Evolutionary conservation across 2,797 vertebrate species (phyloP).

Genomic region (Pelochelys cantorii): DNA sequence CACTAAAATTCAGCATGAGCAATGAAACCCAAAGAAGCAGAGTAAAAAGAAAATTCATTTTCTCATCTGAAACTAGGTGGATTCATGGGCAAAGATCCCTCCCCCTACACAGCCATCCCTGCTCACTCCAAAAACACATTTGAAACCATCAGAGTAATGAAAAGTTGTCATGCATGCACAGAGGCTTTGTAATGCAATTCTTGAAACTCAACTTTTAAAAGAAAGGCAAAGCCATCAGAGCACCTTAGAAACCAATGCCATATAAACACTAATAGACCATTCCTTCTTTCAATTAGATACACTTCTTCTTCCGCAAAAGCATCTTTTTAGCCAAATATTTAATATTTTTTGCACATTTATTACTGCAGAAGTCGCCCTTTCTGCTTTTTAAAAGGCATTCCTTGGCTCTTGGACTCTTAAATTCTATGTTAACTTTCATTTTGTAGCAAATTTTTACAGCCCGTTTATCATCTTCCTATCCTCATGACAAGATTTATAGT

Average conservation of each 20-base stretch:
- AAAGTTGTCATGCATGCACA: constrained; percentile 16
- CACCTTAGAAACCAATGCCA: neutral
- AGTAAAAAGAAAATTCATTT: constrained; percentile 37
- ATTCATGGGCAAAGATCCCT: constrained; percentile 10
- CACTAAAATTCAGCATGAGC: constrained; percentile 52
- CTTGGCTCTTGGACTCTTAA: constrained; percentile 52
- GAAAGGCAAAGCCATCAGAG: neutral
- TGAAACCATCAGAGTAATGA: neutral
- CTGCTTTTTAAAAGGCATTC: constrained; percentile 16
- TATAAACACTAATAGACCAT: constrained; percentile 1
- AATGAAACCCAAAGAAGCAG: constrained; percentile 51
- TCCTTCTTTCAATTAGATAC: constrained; percentile 39
- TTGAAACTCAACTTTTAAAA: constrained; percentile 6
- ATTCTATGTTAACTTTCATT: constrained; percentile 54
- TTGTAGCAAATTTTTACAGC: constrained; percentile 64
- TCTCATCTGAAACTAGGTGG: constrained; percentile 43
- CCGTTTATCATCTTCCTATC: constrained; percentile 65
- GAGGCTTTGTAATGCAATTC: neutral
- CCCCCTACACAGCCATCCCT: neutral
- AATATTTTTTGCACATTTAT: constrained; percentile 21
- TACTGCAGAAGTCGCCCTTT: neutral
- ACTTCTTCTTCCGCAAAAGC: constrained; percentile 44
- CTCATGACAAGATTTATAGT: constrained; percentile 61
- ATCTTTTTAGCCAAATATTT: constrained; percentile 45
- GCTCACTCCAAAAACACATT: neutral